phyloP scores from a whole-genome alignment of 2,888 invertebrate genomes.

The Diplolepis rosae region DNA sequence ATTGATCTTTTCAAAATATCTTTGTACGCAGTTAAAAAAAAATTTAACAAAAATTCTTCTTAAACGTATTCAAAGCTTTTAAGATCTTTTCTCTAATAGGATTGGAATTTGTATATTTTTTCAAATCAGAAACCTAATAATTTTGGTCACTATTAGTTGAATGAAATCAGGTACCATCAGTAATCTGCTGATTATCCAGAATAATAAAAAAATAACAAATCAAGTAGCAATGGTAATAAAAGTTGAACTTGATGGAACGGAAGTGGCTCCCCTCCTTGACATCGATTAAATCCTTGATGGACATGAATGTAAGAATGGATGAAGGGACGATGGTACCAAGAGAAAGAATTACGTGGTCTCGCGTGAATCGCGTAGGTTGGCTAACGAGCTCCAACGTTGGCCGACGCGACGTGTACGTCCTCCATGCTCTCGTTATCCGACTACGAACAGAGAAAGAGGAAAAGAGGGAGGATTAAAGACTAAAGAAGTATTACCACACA shows the following conservation, averaged over 20 bases:
- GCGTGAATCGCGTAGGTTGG: slow-evolving; percentile 68
- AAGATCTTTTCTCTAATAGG: no score
- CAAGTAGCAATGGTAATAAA: no score
- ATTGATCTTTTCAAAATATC: no score
- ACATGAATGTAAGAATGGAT: slow-evolving; percentile 43
- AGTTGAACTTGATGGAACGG: background rate
- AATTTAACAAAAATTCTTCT: no score
- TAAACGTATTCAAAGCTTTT: no score
- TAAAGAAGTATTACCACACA: background rate
- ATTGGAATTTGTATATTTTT: no score
- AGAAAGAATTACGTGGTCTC: slow-evolving; percentile 54
- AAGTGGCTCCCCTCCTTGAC: background rate
- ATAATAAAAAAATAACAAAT: no score
- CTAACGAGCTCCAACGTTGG: slow-evolving; percentile 63
- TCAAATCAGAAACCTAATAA: no score
- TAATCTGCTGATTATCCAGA: no score
- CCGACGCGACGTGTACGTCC: slow-evolving; percentile 66
- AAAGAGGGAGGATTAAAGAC: background rate
- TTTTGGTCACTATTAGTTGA: no score
- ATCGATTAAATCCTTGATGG: slow-evolving; percentile 41
- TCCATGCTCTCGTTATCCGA: slow-evolving; percentile 68
- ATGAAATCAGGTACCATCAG: no score
- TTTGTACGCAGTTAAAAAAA: no score
- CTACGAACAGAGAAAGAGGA: slow-evolving; percentile 32
- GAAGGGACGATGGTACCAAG: slow-evolving; percentile 40